Evolutionary conservation across 1,140 invertebrate species (phyloP).

Genomic region (Drosophila tristis): DNA sequence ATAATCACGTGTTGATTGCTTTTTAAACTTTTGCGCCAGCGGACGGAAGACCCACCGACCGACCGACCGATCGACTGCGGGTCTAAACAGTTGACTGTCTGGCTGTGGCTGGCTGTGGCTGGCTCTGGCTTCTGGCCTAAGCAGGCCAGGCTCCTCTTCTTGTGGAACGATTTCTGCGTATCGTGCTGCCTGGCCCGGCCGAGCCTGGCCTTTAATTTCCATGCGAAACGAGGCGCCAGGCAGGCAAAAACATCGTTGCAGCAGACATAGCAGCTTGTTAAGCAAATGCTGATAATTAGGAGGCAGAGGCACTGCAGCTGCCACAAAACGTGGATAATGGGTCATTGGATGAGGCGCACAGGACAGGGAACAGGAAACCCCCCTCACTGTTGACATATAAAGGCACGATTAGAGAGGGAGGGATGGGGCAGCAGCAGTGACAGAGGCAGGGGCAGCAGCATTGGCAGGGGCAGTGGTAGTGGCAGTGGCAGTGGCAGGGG

Average conservation of each 20-base stretch:
- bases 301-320: not conserved
- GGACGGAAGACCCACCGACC: slow-evolving; percentile 5
- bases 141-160: not conserved
- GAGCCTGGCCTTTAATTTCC: slow-evolving; percentile 54
- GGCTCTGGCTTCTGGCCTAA: not conserved
- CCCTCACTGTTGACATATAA: slow-evolving; percentile 33
- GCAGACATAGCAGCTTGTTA: slow-evolving; percentile 50
- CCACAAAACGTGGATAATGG: slow-evolving; percentile 31
- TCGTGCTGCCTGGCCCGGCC: slow-evolving; percentile 6
- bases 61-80: too few relatives aligned
- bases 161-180: not conserved
- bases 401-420: slow-evolving; percentile 12
- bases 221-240: slow-evolving; percentile 44
- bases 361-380: slow-evolving; percentile 24
- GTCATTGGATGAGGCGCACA: slow-evolving; percentile 10
- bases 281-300: slow-evolving; percentile 59
- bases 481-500: not conserved
- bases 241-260: slow-evolving; percentile 29
- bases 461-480: not conserved
- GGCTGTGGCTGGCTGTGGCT: slow-evolving; percentile 1
- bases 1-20: slow-evolving; percentile 82
- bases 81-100: too few relatives aligned
- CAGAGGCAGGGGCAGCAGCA: not conserved
- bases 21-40: slow-evolving; percentile 68
- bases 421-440: too few relatives aligned